phyloP scores from a whole-genome alignment of 2,888 invertebrate species.

The Callyntrura sp. region DNA sequence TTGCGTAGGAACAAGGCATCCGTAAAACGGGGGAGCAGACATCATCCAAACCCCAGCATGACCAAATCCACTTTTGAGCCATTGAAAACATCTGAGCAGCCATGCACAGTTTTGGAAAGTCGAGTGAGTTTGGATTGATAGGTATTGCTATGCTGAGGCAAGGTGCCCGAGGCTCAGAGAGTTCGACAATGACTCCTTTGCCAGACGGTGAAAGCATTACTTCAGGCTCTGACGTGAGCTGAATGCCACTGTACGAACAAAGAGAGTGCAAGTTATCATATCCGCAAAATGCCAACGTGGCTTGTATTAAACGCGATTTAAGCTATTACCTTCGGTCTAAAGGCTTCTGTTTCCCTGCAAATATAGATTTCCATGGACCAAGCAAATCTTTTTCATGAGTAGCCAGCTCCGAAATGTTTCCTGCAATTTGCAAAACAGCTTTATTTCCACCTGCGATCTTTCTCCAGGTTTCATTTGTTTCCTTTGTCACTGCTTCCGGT shows the following conservation, averaged over 20 bases:
- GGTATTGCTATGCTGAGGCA: constrained; percentile 82
- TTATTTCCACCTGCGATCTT: constrained; percentile 78
- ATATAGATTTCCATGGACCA: constrained; percentile 81
- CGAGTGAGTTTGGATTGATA: constrained; percentile 80
- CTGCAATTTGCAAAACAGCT: constrained; percentile 80
- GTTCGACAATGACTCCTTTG: constrained; percentile 78
- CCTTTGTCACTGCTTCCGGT: constrained; percentile 60
- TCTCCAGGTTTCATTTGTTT: constrained; percentile 80
- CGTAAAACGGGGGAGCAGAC: constrained; percentile 80
- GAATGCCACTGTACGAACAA: constrained; percentile 63
- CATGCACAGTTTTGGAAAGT: constrained; percentile 83
- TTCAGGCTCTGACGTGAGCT: constrained; percentile 78
- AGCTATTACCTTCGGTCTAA: constrained; percentile 61
- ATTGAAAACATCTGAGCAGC: constrained; percentile 83
- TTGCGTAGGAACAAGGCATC: constrained; percentile 84
- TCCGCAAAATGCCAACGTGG: too few relatives aligned
- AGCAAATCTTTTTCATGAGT: constrained; percentile 71
- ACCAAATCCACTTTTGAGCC: constrained; percentile 84
- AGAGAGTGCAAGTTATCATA: too few relatives aligned
- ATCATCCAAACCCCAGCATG: constrained; percentile 82
- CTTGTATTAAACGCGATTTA: too few relatives aligned
- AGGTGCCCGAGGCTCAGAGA: constrained; percentile 78
- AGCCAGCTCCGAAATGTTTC: constrained; percentile 76
- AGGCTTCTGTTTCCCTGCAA: constrained; percentile 75
- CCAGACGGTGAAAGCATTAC: constrained; percentile 79